Conservation (phyloP, 2,113 vertebrate species). For the Rhea pennata region DNA sequence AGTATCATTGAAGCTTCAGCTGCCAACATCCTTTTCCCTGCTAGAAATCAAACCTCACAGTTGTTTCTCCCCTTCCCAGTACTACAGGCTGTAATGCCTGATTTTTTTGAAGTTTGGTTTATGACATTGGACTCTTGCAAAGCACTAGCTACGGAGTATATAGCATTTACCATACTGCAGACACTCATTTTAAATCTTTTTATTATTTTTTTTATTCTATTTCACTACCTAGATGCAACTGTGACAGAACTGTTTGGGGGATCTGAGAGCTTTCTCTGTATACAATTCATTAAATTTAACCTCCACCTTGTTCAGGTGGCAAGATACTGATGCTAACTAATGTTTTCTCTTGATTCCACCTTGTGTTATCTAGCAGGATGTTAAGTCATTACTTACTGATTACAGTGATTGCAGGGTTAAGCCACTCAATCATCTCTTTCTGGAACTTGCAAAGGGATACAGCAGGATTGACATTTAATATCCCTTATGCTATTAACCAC, state of each 20-base stretch:
- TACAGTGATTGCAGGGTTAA: constrained; percentile 55
- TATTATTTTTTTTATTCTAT: not conserved
- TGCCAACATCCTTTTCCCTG: not conserved
- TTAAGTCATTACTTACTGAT: constrained; percentile 54
- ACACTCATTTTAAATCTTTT: not conserved
- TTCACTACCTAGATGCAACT: not conserved
- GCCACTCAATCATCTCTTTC: constrained; percentile 70
- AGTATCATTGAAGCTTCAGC: not conserved
- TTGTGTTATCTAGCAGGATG: constrained; percentile 21
- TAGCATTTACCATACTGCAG: not conserved
- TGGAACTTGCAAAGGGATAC: constrained; percentile 64
- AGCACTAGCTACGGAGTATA: not conserved
- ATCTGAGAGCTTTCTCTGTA: not conserved
- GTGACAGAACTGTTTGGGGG: not conserved
- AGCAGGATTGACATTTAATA: constrained; percentile 72
- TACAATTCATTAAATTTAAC: constrained; percentile 33
- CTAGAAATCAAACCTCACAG: not conserved
- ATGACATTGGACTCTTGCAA: not conserved
- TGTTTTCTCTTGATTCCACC: constrained; percentile 55
- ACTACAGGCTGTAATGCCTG: not conserved
- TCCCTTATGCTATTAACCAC: constrained; percentile 68
- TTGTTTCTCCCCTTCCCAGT: not conserved
- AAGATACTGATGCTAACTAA: constrained; percentile 56
- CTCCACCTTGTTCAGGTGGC: constrained; percentile 28
- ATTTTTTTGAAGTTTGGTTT: not conserved